These are phyloP conservation scores for Halictus rubicundus DNA, from an alignment of 1,140 invertebrate species.

Conservation along the genomic window DNA sequence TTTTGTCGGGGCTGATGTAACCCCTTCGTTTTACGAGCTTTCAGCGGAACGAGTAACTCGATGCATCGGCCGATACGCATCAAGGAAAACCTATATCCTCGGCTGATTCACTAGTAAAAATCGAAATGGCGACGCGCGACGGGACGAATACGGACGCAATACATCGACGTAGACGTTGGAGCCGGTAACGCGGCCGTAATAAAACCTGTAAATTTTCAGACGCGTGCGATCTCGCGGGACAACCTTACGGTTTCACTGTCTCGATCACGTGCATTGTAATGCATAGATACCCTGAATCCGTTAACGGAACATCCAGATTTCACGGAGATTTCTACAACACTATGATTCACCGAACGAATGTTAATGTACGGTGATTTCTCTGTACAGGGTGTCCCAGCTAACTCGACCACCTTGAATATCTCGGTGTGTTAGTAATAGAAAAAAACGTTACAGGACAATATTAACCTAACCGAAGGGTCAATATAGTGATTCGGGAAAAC, in stretches of 20 bases:
- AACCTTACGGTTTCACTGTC: not conserved
- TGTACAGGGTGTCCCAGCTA: too few species aligned
- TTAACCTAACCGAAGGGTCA: too few species aligned
- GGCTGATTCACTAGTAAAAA: constrained; percentile 44
- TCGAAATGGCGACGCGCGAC: constrained; percentile 8
- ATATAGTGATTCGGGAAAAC: too few species aligned
- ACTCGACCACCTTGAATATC: too few species aligned
- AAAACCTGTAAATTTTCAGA: not conserved
- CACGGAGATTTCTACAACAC: too few species aligned
- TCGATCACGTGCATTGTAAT: not conserved
- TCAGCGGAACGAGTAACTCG: constrained; percentile 26
- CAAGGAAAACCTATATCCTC: constrained; percentile 31
- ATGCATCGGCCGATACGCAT: constrained; percentile 31
- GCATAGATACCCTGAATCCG: too few species aligned
- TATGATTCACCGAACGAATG: too few species aligned
- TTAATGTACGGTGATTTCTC: too few species aligned
- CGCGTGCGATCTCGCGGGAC: not conserved
- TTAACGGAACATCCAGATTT: too few species aligned
- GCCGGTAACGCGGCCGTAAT: not conserved
- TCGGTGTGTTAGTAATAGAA: too few species aligned
- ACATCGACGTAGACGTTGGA: not conserved
- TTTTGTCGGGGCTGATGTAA: constrained; percentile 35
- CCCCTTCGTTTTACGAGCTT: constrained; percentile 55
- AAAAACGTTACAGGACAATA: too few species aligned
- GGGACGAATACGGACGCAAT: not conserved